These are phyloP conservation scores for Mallateleia sp. DNA, from an alignment of 2,888 invertebrate genomes.

Conservation along the genomic window DNA sequence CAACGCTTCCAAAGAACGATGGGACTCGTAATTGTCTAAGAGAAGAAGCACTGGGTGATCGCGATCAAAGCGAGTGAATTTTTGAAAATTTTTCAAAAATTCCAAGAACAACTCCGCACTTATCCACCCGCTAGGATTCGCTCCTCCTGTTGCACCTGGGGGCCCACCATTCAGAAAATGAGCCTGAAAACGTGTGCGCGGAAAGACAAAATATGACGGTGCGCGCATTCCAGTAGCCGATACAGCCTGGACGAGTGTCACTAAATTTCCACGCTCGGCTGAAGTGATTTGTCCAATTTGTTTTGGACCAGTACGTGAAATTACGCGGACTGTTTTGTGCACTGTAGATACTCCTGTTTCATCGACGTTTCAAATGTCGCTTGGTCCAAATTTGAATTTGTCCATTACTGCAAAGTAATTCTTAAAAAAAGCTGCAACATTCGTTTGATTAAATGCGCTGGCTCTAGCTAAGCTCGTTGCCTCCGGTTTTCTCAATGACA, in stretches of 20 bases:
- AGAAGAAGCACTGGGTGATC: constrained; percentile 9
- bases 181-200: neutral
- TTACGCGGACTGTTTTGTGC: neutral
- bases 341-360: neutral
- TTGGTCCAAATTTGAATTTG: no score
- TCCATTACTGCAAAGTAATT: no score
- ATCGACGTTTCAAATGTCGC: neutral
- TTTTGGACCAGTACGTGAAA: neutral
- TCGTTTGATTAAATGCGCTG: neutral
- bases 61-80: neutral
- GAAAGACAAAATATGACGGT: neutral
- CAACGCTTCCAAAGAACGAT: constrained; percentile 72
- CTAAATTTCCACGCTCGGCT: neutral
- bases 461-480: neutral
- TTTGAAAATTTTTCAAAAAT: neutral
- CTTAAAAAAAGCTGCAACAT: neutral
- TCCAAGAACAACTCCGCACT: neutral
- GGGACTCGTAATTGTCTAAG: constrained; percentile 54
- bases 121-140: neutral
- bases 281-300: neutral
- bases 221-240: neutral
- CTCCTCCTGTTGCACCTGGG: neutral
- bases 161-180: neutral
- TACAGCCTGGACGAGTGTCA: neutral
- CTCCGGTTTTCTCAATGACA: neutral